Conservation (phyloP, 2,113 vertebrate genomes). For the Sturnus vulgaris region DNA sequence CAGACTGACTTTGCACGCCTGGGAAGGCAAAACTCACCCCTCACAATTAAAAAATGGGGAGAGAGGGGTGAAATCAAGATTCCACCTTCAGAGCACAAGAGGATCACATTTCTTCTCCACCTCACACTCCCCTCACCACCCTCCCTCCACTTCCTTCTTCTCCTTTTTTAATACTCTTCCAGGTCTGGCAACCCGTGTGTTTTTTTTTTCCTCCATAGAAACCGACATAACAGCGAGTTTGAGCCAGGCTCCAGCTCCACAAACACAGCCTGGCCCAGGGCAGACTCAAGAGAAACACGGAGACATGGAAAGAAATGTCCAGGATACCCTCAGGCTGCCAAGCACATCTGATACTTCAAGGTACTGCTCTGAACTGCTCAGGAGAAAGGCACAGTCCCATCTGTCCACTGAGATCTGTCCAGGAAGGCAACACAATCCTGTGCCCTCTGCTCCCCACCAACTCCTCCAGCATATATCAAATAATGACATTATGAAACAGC, state of each 20-base stretch:
- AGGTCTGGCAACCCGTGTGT: slow-evolving; percentile 77
- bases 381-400: background rate
- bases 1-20: background rate
- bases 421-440: background rate
- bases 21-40: slow-evolving; percentile 48
- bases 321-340: slow-evolving; percentile 21
- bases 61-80: slow-evolving; percentile 53
- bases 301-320: slow-evolving; percentile 50
- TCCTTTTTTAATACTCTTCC: slow-evolving; percentile 72
- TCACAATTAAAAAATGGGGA: background rate
- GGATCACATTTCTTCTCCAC: slow-evolving; percentile 69
- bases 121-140: background rate
- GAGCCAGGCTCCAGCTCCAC: slow-evolving; percentile 86
- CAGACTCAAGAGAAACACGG: slow-evolving; percentile 6
- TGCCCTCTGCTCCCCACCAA: background rate
- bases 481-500: background rate
- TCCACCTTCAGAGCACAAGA: slow-evolving; percentile 74
- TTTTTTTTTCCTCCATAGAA: slow-evolving; percentile 95
- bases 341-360: slow-evolving; percentile 50
- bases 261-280: slow-evolving; percentile 73
- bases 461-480: background rate
- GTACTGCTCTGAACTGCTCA: background rate
- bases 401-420: background rate
- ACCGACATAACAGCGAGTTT: slow-evolving; percentile 87
- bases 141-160: background rate